Evolutionary conservation across 2,797 vertebrate genomes (phyloP).

Genomic region (Leuciscus waleckii): DNA sequence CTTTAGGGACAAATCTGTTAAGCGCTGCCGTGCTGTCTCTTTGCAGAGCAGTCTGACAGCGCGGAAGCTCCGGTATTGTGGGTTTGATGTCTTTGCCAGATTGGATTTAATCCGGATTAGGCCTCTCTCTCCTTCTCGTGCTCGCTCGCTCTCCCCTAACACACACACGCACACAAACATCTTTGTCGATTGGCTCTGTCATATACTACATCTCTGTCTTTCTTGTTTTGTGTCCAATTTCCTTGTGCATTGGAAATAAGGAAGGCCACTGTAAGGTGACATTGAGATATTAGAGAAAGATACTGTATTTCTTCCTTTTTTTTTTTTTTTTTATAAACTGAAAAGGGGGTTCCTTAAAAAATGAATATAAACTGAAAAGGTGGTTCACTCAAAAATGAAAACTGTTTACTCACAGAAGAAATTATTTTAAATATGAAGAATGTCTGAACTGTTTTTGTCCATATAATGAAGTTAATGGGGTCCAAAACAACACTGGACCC

Average conservation of each 20-base stretch:
- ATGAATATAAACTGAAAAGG: background rate
- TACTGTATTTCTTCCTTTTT: background rate
- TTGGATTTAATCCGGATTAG: conserved; percentile 93
- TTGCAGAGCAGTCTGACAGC: conserved; percentile 85
- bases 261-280: background rate
- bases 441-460: background rate
- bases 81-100: conserved; percentile 92
- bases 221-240: conserved; percentile 64
- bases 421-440: background rate
- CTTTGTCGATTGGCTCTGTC: conserved; percentile 48
- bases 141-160: conserved; percentile 53
- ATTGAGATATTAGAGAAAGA: conserved; percentile 11
- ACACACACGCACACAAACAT: conserved; percentile 42
- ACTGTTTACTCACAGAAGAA: too few species aligned
- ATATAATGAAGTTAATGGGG: background rate
- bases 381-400: background rate
- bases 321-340: background rate
- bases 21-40: conserved; percentile 83
- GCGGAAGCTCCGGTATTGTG: conserved; percentile 84
- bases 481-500: background rate
- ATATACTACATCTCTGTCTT: conserved; percentile 43
- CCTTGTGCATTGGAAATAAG: conserved; percentile 23
- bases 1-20: conserved; percentile 90
- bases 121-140: conserved; percentile 57
- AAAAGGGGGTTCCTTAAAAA: background rate